Evolutionary conservation across 2,797 vertebrate genomes (phyloP), one percentile per base, ranked within the genome.

Genomic region (Etheostoma perlongum): DNA sequence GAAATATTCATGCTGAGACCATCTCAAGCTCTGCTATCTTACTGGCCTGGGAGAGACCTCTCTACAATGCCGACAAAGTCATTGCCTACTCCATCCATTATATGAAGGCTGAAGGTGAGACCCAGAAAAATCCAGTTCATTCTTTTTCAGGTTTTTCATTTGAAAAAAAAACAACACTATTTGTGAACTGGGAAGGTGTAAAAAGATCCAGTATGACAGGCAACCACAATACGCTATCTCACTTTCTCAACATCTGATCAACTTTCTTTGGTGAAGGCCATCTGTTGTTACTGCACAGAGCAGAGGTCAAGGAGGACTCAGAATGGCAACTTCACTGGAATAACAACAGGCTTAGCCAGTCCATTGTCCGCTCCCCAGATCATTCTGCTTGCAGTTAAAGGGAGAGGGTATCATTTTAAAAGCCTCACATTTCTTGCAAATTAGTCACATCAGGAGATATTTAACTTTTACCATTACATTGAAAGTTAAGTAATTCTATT

Each of bases 31-130:
- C 97, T 12, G 98, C 98, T n/a, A 99, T 99, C 88, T 94, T 99
- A 77, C 93, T 99, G 57, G 97, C 98, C 1, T 99, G 98, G 98
- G 97, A 98, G 85, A 95, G 97, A 84, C 98, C 98, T 0, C 94
- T 98, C 5, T 99, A 98, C 87, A 99, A 99, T 57, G 95, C 98
- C 0, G 95, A 98, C 90, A 98, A 97, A 95, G 97, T 99, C 75
- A 99, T 99, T 4, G 98, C 98, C 19, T 99, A 99, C 92, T 99
- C 98, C 0, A 96, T 99, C 79, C 98, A 99, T 90, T 99, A 99
- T 89, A 99, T 97, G 96, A 99, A 98, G 82, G 97, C 98, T 61
- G 98, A 99, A 97, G 98, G 98, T 99, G 88, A 96, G 96, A 65
- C 47, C 6, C 44, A 62, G 21, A 65, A 18, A 5, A 5, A 61